Conservation (phyloP, 64 coral and sea anemone species). For the Acropora tenuis region DNA sequence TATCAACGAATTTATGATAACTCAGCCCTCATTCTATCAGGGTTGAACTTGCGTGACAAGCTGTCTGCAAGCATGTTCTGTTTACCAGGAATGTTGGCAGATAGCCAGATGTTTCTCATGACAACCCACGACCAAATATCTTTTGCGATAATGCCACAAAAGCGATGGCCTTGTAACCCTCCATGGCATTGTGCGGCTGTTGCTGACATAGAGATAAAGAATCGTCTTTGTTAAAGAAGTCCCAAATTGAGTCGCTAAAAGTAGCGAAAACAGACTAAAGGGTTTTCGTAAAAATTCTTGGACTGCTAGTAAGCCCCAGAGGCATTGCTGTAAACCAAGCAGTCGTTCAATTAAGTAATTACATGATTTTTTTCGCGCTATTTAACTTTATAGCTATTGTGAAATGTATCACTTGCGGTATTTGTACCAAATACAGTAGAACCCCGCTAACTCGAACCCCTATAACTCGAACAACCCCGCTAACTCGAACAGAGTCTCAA, state of each 20-base stretch:
- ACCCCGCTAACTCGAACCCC: too few species aligned
- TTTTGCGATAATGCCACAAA: background rate
- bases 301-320: constrained; percentile 32
- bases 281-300: constrained; percentile 19
- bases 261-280: constrained; percentile 20
- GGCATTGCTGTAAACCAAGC: constrained; percentile 21
- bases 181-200: constrained; percentile 7
- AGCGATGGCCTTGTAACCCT: constrained; percentile 29
- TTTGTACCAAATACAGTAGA: too few species aligned
- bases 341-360: too few species aligned
- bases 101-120: constrained; percentile 38
- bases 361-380: too few species aligned
- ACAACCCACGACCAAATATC: constrained; percentile 36
- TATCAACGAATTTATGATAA: background rate
- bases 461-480: too few species aligned
- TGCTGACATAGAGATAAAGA: too few species aligned
- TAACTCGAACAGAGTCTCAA: too few species aligned
- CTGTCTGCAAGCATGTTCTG: constrained; percentile 10
- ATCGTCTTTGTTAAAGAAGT: too few species aligned
- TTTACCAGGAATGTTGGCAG: constrained; percentile 16
- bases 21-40: constrained; percentile 21
- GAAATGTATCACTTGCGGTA: too few species aligned
- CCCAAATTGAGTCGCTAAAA: background rate
- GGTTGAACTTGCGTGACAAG: constrained; percentile 31
- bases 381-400: too few species aligned